These are phyloP conservation scores for Erpobdella octoculata DNA, from an alignment of 2,888 invertebrate species.

Conservation along the genomic window DNA sequence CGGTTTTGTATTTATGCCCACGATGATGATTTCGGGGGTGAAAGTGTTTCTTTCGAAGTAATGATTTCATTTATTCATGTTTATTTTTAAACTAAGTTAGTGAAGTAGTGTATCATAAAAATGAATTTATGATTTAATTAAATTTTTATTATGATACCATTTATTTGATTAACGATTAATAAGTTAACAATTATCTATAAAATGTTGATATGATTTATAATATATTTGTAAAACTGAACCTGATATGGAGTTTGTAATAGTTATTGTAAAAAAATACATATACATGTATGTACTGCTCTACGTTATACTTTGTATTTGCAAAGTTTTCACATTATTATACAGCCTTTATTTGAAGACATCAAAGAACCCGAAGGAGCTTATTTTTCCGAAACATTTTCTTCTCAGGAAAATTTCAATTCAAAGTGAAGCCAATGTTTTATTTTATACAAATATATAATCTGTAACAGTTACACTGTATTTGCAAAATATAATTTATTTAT, in stretches of 20 bases:
- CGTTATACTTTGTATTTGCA: background rate
- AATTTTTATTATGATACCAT: background rate
- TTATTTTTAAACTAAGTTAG: background rate
- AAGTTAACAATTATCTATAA: background rate
- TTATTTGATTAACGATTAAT: background rate
- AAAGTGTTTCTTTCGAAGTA: background rate
- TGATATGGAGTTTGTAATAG: no score
- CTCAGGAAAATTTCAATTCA: background rate
- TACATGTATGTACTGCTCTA: background rate
- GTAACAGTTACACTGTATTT: background rate
- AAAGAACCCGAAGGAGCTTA: background rate
- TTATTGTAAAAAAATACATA: background rate
- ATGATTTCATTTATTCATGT: background rate
- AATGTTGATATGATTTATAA: background rate
- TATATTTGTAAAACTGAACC: no score
- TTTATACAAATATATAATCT: background rate
- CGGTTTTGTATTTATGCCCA: background rate
- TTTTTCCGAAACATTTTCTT: constrained; percentile 10
- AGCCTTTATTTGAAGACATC: background rate
- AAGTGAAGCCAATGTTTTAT: background rate
- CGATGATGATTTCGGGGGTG: constrained; percentile 18
- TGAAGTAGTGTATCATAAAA: background rate
- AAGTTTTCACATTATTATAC: background rate
- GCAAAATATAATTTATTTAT: background rate
- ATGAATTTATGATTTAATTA: background rate